A percentile compares a stretch with the other conserved stretches of the same genome.
Conservation (phyloP, 2,888 invertebrate species). For the Syrista parreyssii region DNA sequence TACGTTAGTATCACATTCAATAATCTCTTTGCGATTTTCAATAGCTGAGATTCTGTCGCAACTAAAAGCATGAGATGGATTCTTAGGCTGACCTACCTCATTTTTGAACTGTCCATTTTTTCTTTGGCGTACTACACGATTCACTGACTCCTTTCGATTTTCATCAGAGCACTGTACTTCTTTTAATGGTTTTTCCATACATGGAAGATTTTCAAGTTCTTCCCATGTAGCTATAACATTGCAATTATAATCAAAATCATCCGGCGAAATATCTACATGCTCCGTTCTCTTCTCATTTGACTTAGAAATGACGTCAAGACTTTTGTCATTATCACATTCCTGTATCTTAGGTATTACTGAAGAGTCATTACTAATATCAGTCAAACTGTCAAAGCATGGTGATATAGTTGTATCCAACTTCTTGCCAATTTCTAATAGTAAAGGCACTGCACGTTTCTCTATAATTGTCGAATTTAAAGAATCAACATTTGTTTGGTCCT, state of each 20-base stretch:
- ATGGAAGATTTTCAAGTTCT: conserved; percentile 30
- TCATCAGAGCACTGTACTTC: background rate
- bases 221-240: conserved; percentile 38
- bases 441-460: background rate
- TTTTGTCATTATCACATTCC: background rate
- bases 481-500: background rate
- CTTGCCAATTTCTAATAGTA: conserved; percentile 11
- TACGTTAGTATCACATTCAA: background rate
- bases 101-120: background rate
- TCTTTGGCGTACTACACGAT: background rate
- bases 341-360: background rate
- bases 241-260: conserved; percentile 35
- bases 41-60: background rate
- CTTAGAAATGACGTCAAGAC: background rate
- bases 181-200: conserved; percentile 12
- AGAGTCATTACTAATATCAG: background rate
- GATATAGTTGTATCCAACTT: background rate
- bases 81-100: background rate
- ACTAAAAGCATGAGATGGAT: background rate
- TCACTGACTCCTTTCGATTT: background rate
- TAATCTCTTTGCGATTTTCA: background rate
- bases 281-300: background rate
- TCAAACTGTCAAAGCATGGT: background rate
- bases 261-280: conserved; percentile 3
- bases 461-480: background rate